phyloP scores from a whole-genome alignment of 2,113 vertebrate genomes.

The cattle (Bos taurus) region DNA sequence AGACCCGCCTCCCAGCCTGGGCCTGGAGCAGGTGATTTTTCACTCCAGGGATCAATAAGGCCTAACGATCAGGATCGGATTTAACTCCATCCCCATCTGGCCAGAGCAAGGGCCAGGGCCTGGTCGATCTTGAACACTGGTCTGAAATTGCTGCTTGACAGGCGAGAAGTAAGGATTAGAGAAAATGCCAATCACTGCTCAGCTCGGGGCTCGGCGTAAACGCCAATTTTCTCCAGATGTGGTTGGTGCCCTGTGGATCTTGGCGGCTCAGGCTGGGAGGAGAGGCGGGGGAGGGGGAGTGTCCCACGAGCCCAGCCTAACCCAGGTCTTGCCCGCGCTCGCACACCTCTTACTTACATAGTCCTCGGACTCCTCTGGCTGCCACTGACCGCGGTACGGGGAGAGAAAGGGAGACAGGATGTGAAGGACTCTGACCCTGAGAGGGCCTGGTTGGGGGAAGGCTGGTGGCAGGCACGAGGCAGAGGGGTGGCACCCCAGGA shows the following conservation, averaged over 20 bases:
- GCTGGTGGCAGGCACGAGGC: not conserved
- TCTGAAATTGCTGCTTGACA: conserved; percentile 78
- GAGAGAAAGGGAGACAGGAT: conserved; percentile 75
- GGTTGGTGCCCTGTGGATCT: conserved; percentile 72
- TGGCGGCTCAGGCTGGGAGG: conserved; percentile 57
- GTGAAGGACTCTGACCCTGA: conserved; percentile 48
- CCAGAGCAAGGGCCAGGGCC: conserved; percentile 64
- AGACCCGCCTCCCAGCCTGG: conserved; percentile 60
- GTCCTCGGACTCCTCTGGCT: conserved; percentile 94
- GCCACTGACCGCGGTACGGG: conserved; percentile 91
- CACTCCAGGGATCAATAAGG: conserved; percentile 75
- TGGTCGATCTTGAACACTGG: conserved; percentile 74
- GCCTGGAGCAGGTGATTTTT: conserved; percentile 69
- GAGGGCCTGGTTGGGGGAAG: not conserved
- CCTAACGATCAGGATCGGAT: conserved; percentile 78
- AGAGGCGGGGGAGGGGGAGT: conserved; percentile 21
- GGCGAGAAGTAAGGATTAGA: conserved; percentile 79
- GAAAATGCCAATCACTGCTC: conserved; percentile 80
- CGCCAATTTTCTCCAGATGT: conserved; percentile 82
- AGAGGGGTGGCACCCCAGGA: not conserved
- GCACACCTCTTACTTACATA: conserved; percentile 96
- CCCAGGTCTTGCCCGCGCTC: conserved; percentile 79
- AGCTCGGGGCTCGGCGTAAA: conserved; percentile 76
- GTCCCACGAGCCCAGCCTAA: conserved; percentile 54
- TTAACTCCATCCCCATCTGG: conserved; percentile 70